Evolutionary conservation across 2,797 vertebrate species (phyloP), one percentile per base, ranked within the genome.

Genomic region (Sebastiscus albofasciatus): DNA sequence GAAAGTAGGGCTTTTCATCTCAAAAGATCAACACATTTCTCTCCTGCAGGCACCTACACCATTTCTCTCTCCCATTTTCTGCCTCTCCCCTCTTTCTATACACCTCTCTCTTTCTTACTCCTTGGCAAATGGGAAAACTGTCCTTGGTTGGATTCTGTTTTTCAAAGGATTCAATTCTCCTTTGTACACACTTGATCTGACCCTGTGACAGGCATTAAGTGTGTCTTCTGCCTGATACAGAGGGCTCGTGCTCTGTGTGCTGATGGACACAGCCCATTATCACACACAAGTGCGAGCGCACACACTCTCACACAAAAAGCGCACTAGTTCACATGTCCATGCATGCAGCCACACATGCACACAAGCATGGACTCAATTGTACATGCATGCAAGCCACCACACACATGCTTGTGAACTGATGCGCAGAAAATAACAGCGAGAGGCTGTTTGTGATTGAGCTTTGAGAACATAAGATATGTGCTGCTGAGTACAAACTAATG

Each of bases 171-270:
- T 96, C 95, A 96, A 96, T 97, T 97, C 96, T 96, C 92, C 92
- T 97, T 97, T 97, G 95, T 95, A 96, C 95, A 96, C 95, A 96
- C 95, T 96, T 96, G 95, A 95, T 96, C 96, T 96, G 96, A 97
- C 96, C 96, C 96, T 94, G 93, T 85, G 87, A 94, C 90, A 95
- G 88, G 89, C 92, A 94, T 95, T 96, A 95, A 96, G 93, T 93
- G 93, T 91, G 92, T 90, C 91, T 94, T 94, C 94, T 94, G 94
- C 94, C 81, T 87, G 81, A 92, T 87, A 83, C 89, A 82, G 85
- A 85, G 79, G 86, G 74, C 92, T 83, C 80, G 85, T 92, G 86
- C 77, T 92, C 87, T 83, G 90, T 90, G 92, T 90, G 89, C 91
- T 92, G 92, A 92, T 92, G 92, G 90, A 91, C 85, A 84, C 77